Evolutionary conservation across 2,888 invertebrate species (phyloP), one percentile per base, ranked within the genome.

Genomic region (Tachina grossa): DNA sequence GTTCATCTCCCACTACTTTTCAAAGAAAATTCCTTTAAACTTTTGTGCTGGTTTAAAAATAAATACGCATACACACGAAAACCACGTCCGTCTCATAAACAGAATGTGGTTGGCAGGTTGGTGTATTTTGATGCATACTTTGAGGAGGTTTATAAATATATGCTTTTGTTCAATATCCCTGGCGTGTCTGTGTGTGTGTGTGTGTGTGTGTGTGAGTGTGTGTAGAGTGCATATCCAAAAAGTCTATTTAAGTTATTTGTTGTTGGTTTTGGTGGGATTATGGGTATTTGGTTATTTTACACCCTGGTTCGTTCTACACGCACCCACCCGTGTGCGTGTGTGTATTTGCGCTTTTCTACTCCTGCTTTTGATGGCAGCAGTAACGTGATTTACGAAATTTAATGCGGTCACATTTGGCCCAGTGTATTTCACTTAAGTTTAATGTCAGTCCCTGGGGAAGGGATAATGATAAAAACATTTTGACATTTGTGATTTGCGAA

Each of bases 381-480:
- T 86, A 83, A 86, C 86, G 84, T 87, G 84, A 82, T 86, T 83
- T 86, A 86, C 83, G 86, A 86, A 86, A 89, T 89, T 90, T 89
- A 89, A 88, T 84, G 84, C 87, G 92, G 92, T 92, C 92, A 92
- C 92, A 92, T 93, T 93, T 92, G 92, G 93, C 91, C 91, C 91
- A 92, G 92, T 92, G 90, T 90, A 93, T 92, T 91, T 89, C 89
- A 92, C 91, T 90, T 92, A 92, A 93, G 92, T 92, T 91, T 91
- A 91, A 90, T 92, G 92, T 92, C 93, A 92, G 91, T 92, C 92
- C 90, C 84, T 77, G 85, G 92, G 92, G 92, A 92, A 88, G 88
- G 90, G 90, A 90, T 90, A 92, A 89, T 90, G 90, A 85, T 85
- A 85, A 83, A 85, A 85, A 90, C 90, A 92, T 90, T 91, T 91